These are phyloP conservation scores for Misgurnus mizolepis DNA, from an alignment of 2,113 vertebrate genomes.

Conservation along the genomic window DNA sequence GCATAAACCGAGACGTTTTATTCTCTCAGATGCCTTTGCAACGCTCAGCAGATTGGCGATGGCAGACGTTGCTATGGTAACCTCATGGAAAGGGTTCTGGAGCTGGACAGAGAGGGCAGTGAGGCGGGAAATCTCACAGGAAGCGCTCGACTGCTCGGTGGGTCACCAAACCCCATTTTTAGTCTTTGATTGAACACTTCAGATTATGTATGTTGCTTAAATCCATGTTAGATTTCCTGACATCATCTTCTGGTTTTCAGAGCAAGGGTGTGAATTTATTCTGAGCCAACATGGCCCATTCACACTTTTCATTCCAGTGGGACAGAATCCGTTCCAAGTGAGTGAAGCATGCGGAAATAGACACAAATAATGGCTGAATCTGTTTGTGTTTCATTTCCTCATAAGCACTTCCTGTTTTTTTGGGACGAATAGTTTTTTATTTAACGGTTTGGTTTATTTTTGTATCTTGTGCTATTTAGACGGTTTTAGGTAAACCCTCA, in stretches of 20 bases:
- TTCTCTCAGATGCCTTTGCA: constrained; percentile 75
- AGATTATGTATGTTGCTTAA: not conserved
- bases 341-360: constrained; percentile 38
- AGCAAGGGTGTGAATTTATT: constrained; percentile 66
- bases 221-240: not conserved
- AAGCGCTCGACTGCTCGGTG: constrained; percentile 76
- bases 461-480: not conserved
- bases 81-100: constrained; percentile 79
- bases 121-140: constrained; percentile 65
- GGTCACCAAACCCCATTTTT: not conserved
- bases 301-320: constrained; percentile 82
- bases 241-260: constrained; percentile 61
- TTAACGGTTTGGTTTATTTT: not conserved
- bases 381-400: not conserved
- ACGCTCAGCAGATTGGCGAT: constrained; percentile 78
- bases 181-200: not conserved
- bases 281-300: constrained; percentile 83
- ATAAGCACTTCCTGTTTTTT: not conserved
- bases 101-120: constrained; percentile 64
- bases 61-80: constrained; percentile 85
- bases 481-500: constrained; percentile 13
- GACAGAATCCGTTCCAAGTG: constrained; percentile 63
- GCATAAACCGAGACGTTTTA: not conserved
- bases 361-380: not conserved
- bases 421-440: not conserved